These are phyloP conservation scores for Tursiops truncatus DNA, from an alignment of 2,113 vertebrate genomes.

Conservation along the genomic window DNA sequence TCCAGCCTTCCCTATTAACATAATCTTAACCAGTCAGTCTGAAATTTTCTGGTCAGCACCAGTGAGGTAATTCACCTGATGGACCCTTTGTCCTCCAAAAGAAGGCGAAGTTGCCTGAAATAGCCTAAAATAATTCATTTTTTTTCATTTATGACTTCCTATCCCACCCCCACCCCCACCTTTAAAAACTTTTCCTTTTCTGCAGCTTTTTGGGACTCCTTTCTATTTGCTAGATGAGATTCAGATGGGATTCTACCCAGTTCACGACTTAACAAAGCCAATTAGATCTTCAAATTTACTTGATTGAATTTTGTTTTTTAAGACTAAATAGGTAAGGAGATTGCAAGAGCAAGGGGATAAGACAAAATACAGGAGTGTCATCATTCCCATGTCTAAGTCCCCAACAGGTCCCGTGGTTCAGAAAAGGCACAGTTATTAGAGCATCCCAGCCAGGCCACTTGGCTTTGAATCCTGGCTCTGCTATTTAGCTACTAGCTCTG, in stretches of 20 bases:
- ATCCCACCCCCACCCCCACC: not conserved
- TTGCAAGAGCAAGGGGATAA: not conserved
- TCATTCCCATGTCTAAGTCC: not conserved
- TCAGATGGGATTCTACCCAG: not conserved
- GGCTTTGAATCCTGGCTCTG: not conserved
- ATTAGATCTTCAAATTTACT: not conserved
- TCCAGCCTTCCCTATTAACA: not conserved
- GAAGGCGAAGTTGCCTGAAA: not conserved
- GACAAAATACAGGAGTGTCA: not conserved
- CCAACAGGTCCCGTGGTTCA: not conserved
- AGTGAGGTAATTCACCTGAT: not conserved
- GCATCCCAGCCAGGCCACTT: not conserved
- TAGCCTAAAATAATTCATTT: not conserved
- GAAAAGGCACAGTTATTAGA: not conserved
- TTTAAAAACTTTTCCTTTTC: not conserved
- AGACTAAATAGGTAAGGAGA: not conserved
- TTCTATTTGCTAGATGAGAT: not conserved
- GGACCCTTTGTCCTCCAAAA: not conserved
- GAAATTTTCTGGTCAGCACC: not conserved
- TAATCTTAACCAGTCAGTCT: not conserved
- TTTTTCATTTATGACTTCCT: not conserved
- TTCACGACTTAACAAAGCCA: not conserved
- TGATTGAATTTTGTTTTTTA: not conserved
- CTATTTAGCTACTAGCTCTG: not conserved
- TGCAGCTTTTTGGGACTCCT: not conserved